phyloP scores from a whole-genome alignment of 2,797 vertebrate genomes.

The Capromys pilorides region DNA sequence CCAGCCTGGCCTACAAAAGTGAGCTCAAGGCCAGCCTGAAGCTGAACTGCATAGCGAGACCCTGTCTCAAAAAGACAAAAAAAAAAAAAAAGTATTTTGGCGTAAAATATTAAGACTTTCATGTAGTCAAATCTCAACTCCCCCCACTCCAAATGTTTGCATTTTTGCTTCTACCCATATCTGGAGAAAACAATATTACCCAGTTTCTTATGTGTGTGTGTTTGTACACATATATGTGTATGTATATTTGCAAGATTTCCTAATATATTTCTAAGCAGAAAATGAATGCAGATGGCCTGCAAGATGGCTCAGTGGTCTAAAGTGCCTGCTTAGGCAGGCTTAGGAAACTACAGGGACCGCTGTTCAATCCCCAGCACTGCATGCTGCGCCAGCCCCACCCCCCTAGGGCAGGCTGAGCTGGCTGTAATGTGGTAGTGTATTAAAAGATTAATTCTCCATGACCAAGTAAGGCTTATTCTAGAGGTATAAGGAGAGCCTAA shows the following conservation, averaged over 20 bases:
- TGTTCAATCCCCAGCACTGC: too few relatives aligned
- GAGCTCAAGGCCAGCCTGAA: too few relatives aligned
- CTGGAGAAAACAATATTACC: background rate
- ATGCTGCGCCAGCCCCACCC: too few relatives aligned
- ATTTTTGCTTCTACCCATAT: background rate
- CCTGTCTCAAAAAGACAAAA: too few relatives aligned
- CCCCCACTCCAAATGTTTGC: background rate
- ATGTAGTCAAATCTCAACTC: background rate
- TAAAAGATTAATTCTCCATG: background rate
- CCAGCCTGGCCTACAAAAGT: too few relatives aligned
- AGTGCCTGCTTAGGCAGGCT: too few relatives aligned
- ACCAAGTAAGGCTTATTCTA: background rate
- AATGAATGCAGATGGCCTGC: background rate
- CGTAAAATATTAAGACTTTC: background rate
- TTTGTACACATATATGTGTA: background rate
- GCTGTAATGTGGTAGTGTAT: too few relatives aligned
- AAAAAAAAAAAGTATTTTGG: too few relatives aligned
- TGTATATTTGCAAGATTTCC: background rate
- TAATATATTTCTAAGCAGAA: slow-evolving; percentile 8
- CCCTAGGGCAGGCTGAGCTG: too few relatives aligned
- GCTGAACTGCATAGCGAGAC: too few relatives aligned
- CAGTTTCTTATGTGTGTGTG: background rate
- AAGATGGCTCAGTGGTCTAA: too few relatives aligned
- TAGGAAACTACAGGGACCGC: too few relatives aligned
- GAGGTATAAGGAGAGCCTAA: background rate